phyloP scores from a whole-genome alignment of 2,113 vertebrate species.

The Cyanoramphus novaezelandiae region DNA sequence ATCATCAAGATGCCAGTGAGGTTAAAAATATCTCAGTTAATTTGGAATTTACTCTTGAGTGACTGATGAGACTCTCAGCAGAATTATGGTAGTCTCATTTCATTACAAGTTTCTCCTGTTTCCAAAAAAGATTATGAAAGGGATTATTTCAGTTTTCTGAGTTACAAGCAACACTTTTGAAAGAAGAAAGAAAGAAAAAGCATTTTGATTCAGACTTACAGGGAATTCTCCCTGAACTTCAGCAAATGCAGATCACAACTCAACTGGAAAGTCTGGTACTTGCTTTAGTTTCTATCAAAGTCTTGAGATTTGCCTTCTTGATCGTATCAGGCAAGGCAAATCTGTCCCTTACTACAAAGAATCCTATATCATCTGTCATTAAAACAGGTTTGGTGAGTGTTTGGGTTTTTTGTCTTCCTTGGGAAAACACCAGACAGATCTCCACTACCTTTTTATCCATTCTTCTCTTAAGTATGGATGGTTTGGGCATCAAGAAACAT shows the following conservation, averaged over 20 bases:
- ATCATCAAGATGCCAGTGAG: not conserved
- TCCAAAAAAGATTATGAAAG: not conserved
- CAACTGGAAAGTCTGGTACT: slow-evolving; percentile 1
- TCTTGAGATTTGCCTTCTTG: not conserved
- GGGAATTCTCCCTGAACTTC: not conserved
- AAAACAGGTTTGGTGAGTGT: not conserved
- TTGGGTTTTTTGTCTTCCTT: not conserved
- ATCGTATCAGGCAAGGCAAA: not conserved
- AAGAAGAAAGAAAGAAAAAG: not conserved
- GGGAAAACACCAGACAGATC: not conserved
- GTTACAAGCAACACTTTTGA: not conserved
- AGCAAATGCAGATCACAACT: slow-evolving; percentile 5
- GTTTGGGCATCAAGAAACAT: not conserved
- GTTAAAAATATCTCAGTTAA: not conserved
- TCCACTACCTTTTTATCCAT: not conserved
- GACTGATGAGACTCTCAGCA: not conserved
- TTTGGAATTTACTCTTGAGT: not conserved
- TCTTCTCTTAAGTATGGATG: not conserved
- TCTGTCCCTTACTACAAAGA: not conserved
- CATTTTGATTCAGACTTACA: not conserved
- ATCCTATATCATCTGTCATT: not conserved
- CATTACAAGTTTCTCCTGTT: not conserved
- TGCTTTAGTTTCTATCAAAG: not conserved
- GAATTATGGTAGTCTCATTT: not conserved
- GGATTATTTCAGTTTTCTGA: not conserved